phyloP scores from a whole-genome alignment of 2,113 vertebrate species.

The Podocnemis expansa region DNA sequence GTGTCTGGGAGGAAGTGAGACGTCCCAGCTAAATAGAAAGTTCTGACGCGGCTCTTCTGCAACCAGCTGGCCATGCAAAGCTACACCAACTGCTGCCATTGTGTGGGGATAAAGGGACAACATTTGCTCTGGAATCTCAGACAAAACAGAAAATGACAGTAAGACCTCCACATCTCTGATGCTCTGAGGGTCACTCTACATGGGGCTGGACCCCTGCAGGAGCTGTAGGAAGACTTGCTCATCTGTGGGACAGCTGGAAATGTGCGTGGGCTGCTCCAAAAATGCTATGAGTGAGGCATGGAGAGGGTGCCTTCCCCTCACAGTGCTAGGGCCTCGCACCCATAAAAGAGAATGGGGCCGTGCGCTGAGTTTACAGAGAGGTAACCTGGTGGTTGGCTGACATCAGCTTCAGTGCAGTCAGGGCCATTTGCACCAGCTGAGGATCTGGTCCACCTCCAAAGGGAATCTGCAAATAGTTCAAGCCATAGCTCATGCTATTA shows the following conservation, averaged over 20 bases:
- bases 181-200: not conserved
- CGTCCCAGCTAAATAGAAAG: slow-evolving; percentile 17
- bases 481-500: not conserved
- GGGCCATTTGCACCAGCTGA: not conserved
- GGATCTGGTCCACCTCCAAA: not conserved
- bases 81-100: slow-evolving; percentile 36
- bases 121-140: slow-evolving; percentile 56
- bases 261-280: not conserved
- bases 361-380: not conserved
- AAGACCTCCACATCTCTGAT: not conserved
- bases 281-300: not conserved
- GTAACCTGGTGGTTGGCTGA: not conserved
- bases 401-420: not conserved
- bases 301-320: not conserved
- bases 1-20: slow-evolving; percentile 3
- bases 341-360: not conserved
- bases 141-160: slow-evolving; percentile 75
- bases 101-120: slow-evolving; percentile 71
- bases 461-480: not conserved
- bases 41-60: slow-evolving; percentile 40
- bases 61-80: slow-evolving; percentile 16
- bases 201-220: not conserved
- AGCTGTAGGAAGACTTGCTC: no score
- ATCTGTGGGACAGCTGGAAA: not conserved
- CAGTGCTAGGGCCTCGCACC: not conserved